These are phyloP conservation scores for Sylvilagus floridanus DNA, from an alignment of 2,797 vertebrate species.

Conservation along the genomic window DNA sequence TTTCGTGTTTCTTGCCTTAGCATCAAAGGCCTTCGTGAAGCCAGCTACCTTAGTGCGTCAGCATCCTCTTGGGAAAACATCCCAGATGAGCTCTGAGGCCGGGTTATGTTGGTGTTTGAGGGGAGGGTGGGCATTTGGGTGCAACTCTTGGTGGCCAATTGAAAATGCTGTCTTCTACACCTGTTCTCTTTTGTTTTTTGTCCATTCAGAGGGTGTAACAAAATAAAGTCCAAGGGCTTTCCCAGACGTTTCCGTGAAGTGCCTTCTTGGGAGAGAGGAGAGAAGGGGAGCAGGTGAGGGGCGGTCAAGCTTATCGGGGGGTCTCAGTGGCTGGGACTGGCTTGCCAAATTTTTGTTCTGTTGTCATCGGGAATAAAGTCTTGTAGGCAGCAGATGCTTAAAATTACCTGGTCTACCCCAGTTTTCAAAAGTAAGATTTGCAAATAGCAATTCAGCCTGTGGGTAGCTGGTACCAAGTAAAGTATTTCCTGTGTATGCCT, in stretches of 20 bases:
- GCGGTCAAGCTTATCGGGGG: constrained; percentile 76
- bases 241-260: constrained; percentile 83
- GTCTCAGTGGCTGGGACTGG: constrained; percentile 68
- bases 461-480: neutral
- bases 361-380: constrained; percentile 60
- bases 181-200: constrained; percentile 79
- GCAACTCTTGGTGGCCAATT: constrained; percentile 56
- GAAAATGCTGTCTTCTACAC: constrained; percentile 78
- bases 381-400: constrained; percentile 25
- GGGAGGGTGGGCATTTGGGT: constrained; percentile 30
- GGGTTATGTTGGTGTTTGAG: neutral
- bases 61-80: neutral
- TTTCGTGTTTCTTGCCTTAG: neutral
- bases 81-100: neutral
- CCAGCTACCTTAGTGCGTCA: neutral
- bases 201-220: constrained; percentile 84
- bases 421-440: constrained; percentile 5
- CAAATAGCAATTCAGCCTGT: neutral
- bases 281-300: constrained; percentile 85
- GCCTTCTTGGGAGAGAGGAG: constrained; percentile 82
- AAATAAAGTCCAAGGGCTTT: constrained; percentile 86
- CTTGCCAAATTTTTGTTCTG: constrained; percentile 81
- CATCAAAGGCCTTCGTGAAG: neutral
- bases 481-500: neutral
- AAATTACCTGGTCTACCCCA: neutral